Percentiles rank a stretch among this genome's conserved stretches.
Evolutionary conservation across 2,888 invertebrate species (phyloP).

Genomic region (Bruchidius siliquastri): DNA sequence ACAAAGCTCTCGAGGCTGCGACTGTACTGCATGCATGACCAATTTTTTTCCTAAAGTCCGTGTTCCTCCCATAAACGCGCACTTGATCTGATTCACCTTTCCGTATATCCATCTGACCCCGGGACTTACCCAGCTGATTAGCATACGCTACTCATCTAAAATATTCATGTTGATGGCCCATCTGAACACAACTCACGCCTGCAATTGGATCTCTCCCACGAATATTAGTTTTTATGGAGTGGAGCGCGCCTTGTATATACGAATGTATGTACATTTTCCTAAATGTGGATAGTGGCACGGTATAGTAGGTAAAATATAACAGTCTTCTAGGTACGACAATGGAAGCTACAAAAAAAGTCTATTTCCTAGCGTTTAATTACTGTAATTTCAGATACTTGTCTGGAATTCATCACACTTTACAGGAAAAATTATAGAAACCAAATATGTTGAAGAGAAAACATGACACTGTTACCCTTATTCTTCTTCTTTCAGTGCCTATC

Average conservation of each 20-base stretch:
- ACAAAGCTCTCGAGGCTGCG: not conserved
- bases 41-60: not conserved
- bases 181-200: constrained; percentile 4
- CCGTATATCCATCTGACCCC: not conserved
- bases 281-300: not conserved
- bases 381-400: too few relatives aligned
- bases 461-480: too few relatives aligned
- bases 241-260: not conserved
- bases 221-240: constrained; percentile 31
- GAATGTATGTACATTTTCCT: not conserved
- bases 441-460: too few relatives aligned
- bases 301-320: not conserved
- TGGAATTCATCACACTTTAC: too few relatives aligned
- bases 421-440: too few relatives aligned
- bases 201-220: constrained; percentile 29
- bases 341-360: too few relatives aligned
- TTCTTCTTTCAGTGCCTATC: too few relatives aligned
- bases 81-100: not conserved
- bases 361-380: too few relatives aligned
- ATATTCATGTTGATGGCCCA: not conserved
- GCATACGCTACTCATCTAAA: not conserved
- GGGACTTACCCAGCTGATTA: constrained; percentile 2
- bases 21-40: not conserved
- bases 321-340: not conserved
- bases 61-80: not conserved